Percentiles rank a stretch among this genome's conserved stretches.
Conservation (phyloP, 1,140 invertebrate species). For the Hydropsyche tenuis region DNA sequence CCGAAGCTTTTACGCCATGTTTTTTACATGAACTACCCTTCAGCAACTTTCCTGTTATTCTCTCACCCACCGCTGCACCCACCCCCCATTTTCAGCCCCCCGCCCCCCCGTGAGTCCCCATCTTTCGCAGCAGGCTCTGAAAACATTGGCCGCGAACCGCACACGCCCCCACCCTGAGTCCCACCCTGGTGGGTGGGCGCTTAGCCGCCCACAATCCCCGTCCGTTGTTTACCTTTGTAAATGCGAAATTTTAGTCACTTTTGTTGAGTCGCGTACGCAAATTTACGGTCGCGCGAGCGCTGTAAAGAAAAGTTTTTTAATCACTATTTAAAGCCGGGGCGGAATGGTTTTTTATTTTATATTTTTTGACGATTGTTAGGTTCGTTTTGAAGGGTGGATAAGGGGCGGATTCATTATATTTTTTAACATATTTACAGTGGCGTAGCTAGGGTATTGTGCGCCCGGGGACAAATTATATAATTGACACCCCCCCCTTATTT, state of each 20-base stretch:
- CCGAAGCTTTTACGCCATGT: conserved; percentile 48
- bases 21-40: conserved; percentile 47
- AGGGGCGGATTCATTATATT: too few relatives aligned
- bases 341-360: too few relatives aligned
- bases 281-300: conserved; percentile 26
- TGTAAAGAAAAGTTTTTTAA: conserved; percentile 36
- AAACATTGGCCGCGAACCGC: conserved; percentile 31
- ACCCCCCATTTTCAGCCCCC: background rate
- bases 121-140: conserved; percentile 10
- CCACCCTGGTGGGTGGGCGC: background rate
- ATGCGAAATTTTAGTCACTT: conserved; percentile 42
- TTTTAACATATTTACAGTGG: too few relatives aligned
- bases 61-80: conserved; percentile 27
- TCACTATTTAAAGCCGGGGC: conserved; percentile 10
- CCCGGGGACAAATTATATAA: too few relatives aligned
- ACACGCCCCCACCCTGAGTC: background rate
- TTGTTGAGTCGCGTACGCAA: conserved; percentile 32
- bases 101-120: background rate
- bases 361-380: too few relatives aligned
- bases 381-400: too few relatives aligned
- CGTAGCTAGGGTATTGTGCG: too few relatives aligned
- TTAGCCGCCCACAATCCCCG: conserved; percentile 12
- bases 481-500: too few relatives aligned
- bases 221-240: conserved; percentile 43
- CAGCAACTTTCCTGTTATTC: conserved; percentile 42